Evolutionary conservation across 2,113 vertebrate species (phyloP).

Genomic region (Catagonus wagneri): DNA sequence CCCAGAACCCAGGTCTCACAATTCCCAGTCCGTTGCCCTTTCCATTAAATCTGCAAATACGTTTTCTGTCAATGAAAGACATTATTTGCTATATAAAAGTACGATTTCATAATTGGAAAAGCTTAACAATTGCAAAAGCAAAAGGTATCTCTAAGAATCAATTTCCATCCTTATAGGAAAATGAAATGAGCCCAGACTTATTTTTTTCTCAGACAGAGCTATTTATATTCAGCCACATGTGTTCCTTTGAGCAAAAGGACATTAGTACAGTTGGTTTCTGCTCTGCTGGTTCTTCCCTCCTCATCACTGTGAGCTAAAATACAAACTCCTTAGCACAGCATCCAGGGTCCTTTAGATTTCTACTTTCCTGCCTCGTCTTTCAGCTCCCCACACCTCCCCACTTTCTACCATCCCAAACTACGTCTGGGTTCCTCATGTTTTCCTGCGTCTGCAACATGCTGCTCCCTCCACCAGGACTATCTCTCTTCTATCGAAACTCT

Average conservation of each 20-base stretch:
- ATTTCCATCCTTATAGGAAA: slow-evolving; percentile 63
- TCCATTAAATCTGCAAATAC: neutral
- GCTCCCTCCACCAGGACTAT: neutral
- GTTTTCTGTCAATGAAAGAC: neutral
- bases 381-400: neutral
- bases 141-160: slow-evolving; percentile 41
- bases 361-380: neutral
- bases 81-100: neutral
- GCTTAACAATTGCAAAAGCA: neutral
- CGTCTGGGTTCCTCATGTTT: neutral
- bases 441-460: neutral
- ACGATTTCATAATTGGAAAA: neutral
- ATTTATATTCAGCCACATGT: slow-evolving; percentile 23
- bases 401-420: neutral
- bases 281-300: slow-evolving; percentile 28
- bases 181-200: slow-evolving; percentile 3
- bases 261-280: neutral
- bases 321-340: neutral
- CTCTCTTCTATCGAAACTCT: neutral
- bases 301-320: neutral
- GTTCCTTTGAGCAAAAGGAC: slow-evolving; percentile 44
- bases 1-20: neutral
- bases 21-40: neutral
- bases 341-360: neutral
- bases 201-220: neutral